Percentiles rank a stretch among this genome's conserved stretches.
phyloP scores from a whole-genome alignment of 2,888 invertebrate species.

The Leptinotarsa juncta region DNA sequence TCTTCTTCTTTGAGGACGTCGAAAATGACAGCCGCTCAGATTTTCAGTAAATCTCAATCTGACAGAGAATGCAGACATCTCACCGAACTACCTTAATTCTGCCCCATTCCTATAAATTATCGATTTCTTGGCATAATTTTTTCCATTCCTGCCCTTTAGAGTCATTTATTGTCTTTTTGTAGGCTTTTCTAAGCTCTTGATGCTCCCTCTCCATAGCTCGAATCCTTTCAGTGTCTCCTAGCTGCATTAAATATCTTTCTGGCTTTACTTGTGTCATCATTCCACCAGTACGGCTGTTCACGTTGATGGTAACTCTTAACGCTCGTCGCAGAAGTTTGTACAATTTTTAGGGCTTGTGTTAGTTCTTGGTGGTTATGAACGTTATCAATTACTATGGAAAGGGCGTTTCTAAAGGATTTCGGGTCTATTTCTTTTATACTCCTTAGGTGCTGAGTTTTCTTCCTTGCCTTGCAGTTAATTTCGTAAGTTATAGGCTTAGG shows the following conservation, averaged over 20 bases:
- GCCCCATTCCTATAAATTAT: neutral
- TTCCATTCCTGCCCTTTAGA: neutral
- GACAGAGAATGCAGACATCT: no score
- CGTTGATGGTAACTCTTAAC: neutral
- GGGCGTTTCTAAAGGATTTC: neutral
- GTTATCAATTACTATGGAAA: neutral
- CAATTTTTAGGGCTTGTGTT: neutral
- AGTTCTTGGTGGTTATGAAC: neutral
- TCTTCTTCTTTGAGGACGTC: no score
- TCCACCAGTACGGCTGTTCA: slow-evolving; percentile 16
- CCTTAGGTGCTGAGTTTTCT: no score
- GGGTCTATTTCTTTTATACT: neutral
- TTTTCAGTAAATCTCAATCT: no score
- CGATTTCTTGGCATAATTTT: slow-evolving; percentile 24
- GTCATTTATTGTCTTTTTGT: no score
- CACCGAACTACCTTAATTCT: no score
- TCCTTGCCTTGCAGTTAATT: neutral
- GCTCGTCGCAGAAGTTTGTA: neutral
- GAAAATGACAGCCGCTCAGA: no score
- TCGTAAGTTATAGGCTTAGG: slow-evolving; percentile 13
- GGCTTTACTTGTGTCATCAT: neutral
- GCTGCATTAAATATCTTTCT: neutral
- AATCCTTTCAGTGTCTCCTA: neutral
- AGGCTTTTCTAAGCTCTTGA: neutral
- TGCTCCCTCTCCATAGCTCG: neutral